A percentile compares a stretch with the other conserved stretches of the same genome.
Evolutionary conservation across 1,140 invertebrate species (phyloP).

Genomic region (Drosophila mauritiana): DNA sequence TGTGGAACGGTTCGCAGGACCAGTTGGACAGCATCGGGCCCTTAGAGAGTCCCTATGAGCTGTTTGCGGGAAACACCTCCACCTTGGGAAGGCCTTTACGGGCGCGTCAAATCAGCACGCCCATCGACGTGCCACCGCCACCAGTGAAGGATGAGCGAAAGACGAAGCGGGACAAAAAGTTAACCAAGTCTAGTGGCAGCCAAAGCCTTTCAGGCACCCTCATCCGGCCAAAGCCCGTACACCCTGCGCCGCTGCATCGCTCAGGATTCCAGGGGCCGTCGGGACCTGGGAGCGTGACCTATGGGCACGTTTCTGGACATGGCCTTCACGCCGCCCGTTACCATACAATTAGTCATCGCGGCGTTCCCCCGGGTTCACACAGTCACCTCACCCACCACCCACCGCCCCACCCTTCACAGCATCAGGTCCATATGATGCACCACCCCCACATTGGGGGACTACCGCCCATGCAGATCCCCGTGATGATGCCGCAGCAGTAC

Average conservation of each 20-base stretch:
- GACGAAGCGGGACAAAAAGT: slow-evolving; percentile 79
- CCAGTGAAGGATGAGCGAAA: slow-evolving; percentile 79
- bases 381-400: slow-evolving; percentile 40
- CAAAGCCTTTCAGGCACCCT: slow-evolving; percentile 83
- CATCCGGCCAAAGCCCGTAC: slow-evolving; percentile 82
- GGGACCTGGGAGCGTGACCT: slow-evolving; percentile 65
- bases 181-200: slow-evolving; percentile 75
- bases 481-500: slow-evolving; percentile 81
- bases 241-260: slow-evolving; percentile 71
- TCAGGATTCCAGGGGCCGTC: slow-evolving; percentile 51
- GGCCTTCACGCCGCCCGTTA: slow-evolving; percentile 63
- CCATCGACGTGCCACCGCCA: slow-evolving; percentile 91
- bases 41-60: slow-evolving; percentile 88
- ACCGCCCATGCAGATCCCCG: slow-evolving; percentile 67
- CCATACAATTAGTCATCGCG: slow-evolving; percentile 84
- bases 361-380: slow-evolving; percentile 50
- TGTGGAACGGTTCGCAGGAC: slow-evolving; percentile 93
- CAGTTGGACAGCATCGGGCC: slow-evolving; percentile 87
- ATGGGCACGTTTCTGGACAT: slow-evolving; percentile 59
- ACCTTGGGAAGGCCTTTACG: slow-evolving; percentile 91
- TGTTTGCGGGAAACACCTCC: slow-evolving; percentile 87
- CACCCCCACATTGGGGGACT: slow-evolving; percentile 61
- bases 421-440: slow-evolving; percentile 62
- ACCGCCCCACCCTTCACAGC: slow-evolving; percentile 47
- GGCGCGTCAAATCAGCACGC: slow-evolving; percentile 91